These are phyloP conservation scores for Hyperopisus bebe DNA, from an alignment of 2,113 vertebrate species.

Conservation along the genomic window DNA sequence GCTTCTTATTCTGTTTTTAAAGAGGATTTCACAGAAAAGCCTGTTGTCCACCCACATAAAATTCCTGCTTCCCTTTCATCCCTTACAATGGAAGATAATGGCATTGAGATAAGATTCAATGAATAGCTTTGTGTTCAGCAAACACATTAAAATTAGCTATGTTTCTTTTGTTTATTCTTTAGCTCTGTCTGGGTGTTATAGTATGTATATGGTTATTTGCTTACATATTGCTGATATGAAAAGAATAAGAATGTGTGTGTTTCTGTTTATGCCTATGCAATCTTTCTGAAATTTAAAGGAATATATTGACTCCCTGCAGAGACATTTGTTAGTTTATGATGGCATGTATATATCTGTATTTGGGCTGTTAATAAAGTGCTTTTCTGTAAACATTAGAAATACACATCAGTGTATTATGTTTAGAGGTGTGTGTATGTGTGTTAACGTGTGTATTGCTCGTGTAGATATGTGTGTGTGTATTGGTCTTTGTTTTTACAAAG, in stretches of 20 bases:
- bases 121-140: conserved; percentile 44
- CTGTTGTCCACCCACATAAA: conserved; percentile 48
- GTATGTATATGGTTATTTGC: conserved; percentile 19
- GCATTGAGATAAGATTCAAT: conserved; percentile 47
- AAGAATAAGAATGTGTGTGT: background rate
- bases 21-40: conserved; percentile 58
- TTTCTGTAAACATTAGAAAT: background rate
- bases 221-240: background rate
- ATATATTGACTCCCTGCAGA: background rate
- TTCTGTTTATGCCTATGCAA: background rate
- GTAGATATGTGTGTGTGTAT: background rate
- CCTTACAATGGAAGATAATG: conserved; percentile 55
- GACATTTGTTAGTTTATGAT: background rate
- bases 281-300: background rate
- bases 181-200: conserved; percentile 54
- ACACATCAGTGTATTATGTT: background rate
- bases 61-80: conserved; percentile 44
- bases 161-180: conserved; percentile 32
- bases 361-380: background rate
- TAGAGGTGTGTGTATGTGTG: background rate
- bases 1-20: conserved; percentile 47
- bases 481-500: conserved; percentile 8
- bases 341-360: background rate
- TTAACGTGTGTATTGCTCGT: background rate
- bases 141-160: conserved; percentile 40